Evolutionary conservation across 2,888 invertebrate genomes (phyloP), one percentile per base, ranked within the genome.

Genomic region (Phasia obesa): DNA sequence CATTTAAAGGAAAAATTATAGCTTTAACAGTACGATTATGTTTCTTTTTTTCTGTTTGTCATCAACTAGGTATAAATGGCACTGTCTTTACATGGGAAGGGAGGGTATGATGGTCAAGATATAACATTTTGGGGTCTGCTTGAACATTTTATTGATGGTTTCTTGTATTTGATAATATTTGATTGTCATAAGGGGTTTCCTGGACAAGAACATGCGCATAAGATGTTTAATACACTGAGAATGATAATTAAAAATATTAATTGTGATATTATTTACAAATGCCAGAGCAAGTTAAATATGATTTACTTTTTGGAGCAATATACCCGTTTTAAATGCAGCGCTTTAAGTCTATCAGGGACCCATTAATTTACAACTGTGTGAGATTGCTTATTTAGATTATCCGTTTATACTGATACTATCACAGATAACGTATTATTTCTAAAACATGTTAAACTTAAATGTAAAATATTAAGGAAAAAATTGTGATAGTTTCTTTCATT

Each of bases 21-120:
- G 11, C 59, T 35, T 62, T 13, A 35, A 47, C 77, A 82, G 74
- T 51, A 78, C 78, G 44, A 67, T 62, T 47, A 78, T 82, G 44
- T 71, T 62, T 47, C 27, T n/a, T 42, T 31, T 69, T n/a, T 42
- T 31, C n/a, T 51, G 42, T 27, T 17, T 49, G 11, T 21, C n/a
- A n/a, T 74, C 15, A n/a, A n/a, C 6, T 17, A 57, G 60, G 9
- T 49, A 9, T 0, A 53, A 11, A 7, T 9, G 47, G 19, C 1
- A 9, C 35, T 49, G 35, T 25, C n/a, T 17, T 25, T 62, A 23
- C 25, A 4, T 42, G 47, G 25, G 27, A 27, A 27, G 53, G 19
- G 21, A 49, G 69, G 44, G 25, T 69, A 57, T 15, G 21, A 67
- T 76, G 53, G 21, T 47, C 71, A 65, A 76, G 55, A 70, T 80